Percentiles rank a stretch among this genome's conserved stretches.
These are phyloP conservation scores for Erinaceus europaeus DNA, from an alignment of 2,113 vertebrate species.

Conservation along the genomic window DNA sequence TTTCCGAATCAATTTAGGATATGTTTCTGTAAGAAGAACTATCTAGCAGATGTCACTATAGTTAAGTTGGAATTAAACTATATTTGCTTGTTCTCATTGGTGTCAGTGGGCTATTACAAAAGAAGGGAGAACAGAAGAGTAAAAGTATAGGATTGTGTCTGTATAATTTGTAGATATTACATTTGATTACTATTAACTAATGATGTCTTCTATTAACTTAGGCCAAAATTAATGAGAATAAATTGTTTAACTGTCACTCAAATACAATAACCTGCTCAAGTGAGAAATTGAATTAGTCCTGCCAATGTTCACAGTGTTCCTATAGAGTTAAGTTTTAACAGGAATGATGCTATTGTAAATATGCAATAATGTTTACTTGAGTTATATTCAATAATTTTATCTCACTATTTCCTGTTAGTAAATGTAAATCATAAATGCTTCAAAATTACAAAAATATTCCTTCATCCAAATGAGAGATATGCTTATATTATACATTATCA, in stretches of 20 bases:
- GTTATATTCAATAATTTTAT: not conserved
- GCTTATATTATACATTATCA: not conserved
- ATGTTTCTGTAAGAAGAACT: not conserved
- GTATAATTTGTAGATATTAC: not conserved
- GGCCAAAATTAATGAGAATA: not conserved
- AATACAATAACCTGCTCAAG: not conserved
- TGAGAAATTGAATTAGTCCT: not conserved
- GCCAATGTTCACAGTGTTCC: not conserved
- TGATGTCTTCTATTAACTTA: not conserved
- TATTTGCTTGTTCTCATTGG: not conserved
- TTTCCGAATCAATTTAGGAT: constrained; percentile 16
- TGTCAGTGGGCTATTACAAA: not conserved
- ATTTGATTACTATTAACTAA: not conserved
- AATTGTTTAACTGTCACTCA: not conserved
- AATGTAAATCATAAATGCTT: not conserved
- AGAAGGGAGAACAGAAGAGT: not conserved
- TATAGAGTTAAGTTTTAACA: not conserved
- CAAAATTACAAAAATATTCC: not conserved
- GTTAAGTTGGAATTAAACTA: not conserved
- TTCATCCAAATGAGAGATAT: not conserved
- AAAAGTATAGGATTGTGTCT: not conserved
- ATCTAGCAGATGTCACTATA: not conserved
- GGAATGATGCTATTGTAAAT: not conserved
- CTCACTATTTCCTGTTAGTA: not conserved
- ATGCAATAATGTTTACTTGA: not conserved